Percentiles rank a stretch among this genome's conserved stretches.
These are phyloP conservation scores for Odontomyia ornata DNA, from an alignment of 2,888 invertebrate genomes.

Conservation along the genomic window DNA sequence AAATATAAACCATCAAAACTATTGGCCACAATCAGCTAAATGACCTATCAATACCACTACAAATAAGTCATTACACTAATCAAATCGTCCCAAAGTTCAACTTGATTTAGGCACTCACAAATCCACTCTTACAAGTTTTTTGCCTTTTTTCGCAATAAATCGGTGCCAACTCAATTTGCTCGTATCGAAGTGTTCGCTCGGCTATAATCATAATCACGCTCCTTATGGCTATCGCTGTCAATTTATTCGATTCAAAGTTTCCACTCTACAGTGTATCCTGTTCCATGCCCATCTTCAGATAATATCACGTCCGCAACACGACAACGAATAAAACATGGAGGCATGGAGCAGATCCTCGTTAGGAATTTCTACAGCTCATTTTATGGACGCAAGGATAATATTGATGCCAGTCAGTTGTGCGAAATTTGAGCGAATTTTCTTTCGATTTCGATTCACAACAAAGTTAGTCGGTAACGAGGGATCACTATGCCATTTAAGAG, in stretches of 20 bases:
- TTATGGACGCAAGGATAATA: slow-evolving; percentile 18
- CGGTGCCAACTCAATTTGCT: slow-evolving; percentile 35
- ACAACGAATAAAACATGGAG: not conserved
- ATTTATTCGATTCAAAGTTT: slow-evolving; percentile 2
- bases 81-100: not conserved
- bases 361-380: slow-evolving; percentile 19
- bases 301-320: not conserved
- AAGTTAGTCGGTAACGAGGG: not conserved
- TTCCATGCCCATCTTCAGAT: not conserved
- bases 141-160: slow-evolving; percentile 14
- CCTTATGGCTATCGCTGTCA: slow-evolving; percentile 16
- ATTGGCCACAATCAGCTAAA: too few relatives aligned
- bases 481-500: not conserved
- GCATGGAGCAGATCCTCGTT: not conserved
- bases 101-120: not conserved
- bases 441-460: slow-evolving; percentile 1
- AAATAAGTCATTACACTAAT: too few relatives aligned
- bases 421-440: not conserved
- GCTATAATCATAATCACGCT: slow-evolving; percentile 30
- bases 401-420: slow-evolving; percentile 20
- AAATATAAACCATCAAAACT: too few relatives aligned
- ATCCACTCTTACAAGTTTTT: not conserved
- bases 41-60: too few relatives aligned
- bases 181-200: not conserved
- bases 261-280: not conserved